Base-by-base conservation (phyloP, 2,888 invertebrate species). In the Drosophila robusta region DNA sequence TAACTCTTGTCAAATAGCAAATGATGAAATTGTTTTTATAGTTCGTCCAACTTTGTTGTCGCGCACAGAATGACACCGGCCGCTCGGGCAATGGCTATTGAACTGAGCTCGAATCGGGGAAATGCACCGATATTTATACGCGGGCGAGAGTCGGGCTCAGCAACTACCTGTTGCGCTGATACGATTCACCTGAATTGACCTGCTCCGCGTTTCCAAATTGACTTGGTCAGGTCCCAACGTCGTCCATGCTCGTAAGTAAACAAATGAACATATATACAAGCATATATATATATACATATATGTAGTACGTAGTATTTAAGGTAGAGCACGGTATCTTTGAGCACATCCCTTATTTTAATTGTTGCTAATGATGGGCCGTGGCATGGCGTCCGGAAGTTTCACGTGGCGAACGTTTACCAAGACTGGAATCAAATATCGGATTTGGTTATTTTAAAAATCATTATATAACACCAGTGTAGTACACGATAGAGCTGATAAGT, bases 41-140 rank as follows among this genome's bases (percentile, higher is more conserved):
- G 7, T 32, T 52, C 42, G 34, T 38, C 8, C 26, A 36, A 32
- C 32, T 32, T 11, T 8, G 26, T 8, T 26, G 34, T 36, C 22
- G 24, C 26, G 38, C 26, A 26, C 32, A 62, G 34, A 34, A 32
- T 34, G n/a, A 26, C 41, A 55, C 16, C n/a, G 61, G 41, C 34
- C 42, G 42, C 26, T 9, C 22, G 34, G 18, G n/a, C 57, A 36
- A 38, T 38, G 29, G 34, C 34, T 47, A 52, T 45, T 24, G 39
- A 70, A 74, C 73, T 74, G 56, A 60, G 34, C 71, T 60, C 9
- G 16, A 45, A 12, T 34, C 29, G 49, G n/a, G 39, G 22, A 45
- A 18, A 45, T 42, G 55, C 44, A 14, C 11, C 44, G 22, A 64
- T 61, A 57, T 65, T 65, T 75, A 75, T 75, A 76, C 26, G 8